These are phyloP conservation scores for Tokudaia muenninki DNA, from an alignment of 2,797 vertebrate genomes.

Conservation along the genomic window DNA sequence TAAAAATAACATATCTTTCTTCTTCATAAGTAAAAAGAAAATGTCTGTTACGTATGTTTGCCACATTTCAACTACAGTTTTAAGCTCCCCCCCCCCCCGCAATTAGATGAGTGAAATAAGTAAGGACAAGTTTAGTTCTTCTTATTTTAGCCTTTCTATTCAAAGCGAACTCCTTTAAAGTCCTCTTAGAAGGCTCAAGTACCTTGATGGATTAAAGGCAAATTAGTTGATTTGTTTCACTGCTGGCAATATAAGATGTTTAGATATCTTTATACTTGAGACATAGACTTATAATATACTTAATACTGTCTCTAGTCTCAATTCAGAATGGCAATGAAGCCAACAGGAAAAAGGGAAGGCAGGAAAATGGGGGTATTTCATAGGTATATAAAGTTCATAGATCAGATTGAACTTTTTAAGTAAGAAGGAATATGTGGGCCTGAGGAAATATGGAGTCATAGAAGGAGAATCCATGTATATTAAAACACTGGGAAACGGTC, in stretches of 20 bases:
- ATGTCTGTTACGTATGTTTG: neutral
- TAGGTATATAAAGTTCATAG: neutral
- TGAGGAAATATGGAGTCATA: neutral
- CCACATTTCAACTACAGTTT: neutral
- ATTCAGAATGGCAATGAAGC: slow-evolving; percentile 19
- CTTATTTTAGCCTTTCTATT: neutral
- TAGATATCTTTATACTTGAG: slow-evolving; percentile 27
- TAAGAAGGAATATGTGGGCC: neutral
- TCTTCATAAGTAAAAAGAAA: neutral
- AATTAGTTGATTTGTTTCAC: slow-evolving; percentile 23
- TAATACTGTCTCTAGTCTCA: neutral
- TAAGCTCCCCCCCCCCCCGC: neutral
- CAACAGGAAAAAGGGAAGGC: neutral
- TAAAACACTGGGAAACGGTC: neutral
- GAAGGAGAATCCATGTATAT: slow-evolving; percentile 4
- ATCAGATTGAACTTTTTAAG: neutral
- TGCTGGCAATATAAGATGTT: neutral
- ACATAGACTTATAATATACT: neutral
- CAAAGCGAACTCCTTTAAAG: neutral
- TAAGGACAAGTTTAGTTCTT: neutral
- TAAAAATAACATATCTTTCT: neutral
- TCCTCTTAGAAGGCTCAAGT: neutral
- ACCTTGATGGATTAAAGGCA: neutral
- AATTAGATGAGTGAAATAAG: slow-evolving; percentile 7
- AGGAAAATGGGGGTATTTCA: neutral